Evolutionary conservation across 2,113 vertebrate species (phyloP).

Genomic region (Clinocottus analis): DNA sequence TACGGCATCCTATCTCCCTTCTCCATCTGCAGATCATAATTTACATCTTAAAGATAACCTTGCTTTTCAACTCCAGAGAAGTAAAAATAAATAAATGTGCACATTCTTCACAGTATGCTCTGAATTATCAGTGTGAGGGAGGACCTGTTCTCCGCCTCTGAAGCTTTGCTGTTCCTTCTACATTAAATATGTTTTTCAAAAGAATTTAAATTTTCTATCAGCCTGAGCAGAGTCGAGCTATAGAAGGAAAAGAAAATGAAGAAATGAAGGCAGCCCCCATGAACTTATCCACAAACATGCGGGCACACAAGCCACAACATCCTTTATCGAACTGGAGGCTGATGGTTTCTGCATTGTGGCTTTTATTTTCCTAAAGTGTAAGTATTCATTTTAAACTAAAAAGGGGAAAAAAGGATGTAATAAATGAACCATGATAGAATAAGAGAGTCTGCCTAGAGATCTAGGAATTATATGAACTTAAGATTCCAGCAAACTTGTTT

Average conservation of each 20-base stretch:
- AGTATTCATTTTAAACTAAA: not conserved
- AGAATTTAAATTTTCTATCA: slow-evolving; percentile 19
- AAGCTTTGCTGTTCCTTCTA: slow-evolving; percentile 21
- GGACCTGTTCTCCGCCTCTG: slow-evolving; percentile 15
- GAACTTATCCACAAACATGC: not conserved
- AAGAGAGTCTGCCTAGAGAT: not conserved
- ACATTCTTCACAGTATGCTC: slow-evolving; percentile 69
- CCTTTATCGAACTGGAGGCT: not conserved
- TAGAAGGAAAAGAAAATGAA: not conserved
- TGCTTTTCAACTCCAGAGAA: slow-evolving; percentile 33
- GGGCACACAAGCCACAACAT: not conserved
- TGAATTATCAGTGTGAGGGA: slow-evolving; percentile 54
- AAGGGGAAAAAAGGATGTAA: not conserved
- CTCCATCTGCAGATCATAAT: slow-evolving; percentile 63
- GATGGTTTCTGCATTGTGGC: not conserved
- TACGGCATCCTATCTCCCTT: slow-evolving; percentile 27
- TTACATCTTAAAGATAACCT: slow-evolving; percentile 62
- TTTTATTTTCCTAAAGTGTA: not conserved
- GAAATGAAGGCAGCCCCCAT: not conserved
- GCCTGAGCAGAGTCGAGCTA: not conserved
- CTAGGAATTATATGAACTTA: not conserved
- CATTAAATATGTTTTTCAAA: slow-evolving; percentile 36
- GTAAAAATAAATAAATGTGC: slow-evolving; percentile 16
- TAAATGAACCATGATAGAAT: not conserved
- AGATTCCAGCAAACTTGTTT: slow-evolving; percentile 1